A percentile compares a stretch with the other conserved stretches of the same genome.
These are phyloP conservation scores for Mayetiola destructor DNA, from an alignment of 2,888 invertebrate species.

Conservation along the genomic window DNA sequence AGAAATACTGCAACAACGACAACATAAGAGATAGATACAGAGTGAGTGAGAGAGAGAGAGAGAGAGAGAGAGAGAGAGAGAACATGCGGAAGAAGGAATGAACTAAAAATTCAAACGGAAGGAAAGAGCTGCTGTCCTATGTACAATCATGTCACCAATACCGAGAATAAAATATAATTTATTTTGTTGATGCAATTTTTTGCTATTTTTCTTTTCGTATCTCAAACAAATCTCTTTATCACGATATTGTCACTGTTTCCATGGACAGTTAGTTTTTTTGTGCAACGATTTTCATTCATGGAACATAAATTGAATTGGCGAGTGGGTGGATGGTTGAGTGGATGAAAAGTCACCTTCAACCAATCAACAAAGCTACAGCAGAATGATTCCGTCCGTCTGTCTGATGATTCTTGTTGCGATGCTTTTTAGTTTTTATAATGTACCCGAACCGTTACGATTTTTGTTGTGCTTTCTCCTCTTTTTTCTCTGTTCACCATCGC, in stretches of 20 bases:
- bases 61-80: background rate
- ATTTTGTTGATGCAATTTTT: background rate
- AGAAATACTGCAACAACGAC: too few species aligned
- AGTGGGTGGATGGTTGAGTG: slow-evolving; percentile 10
- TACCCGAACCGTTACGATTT: too few species aligned
- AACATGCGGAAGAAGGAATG: slow-evolving; percentile 3
- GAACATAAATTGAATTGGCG: background rate
- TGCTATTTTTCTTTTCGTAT: too few species aligned
- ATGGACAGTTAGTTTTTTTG: background rate
- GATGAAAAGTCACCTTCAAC: slow-evolving; percentile 7
- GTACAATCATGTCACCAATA: slow-evolving; percentile 5
- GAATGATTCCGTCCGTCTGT: background rate
- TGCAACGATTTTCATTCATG: too few species aligned
- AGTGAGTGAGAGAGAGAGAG: background rate
- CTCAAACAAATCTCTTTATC: too few species aligned
- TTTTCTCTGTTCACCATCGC: too few species aligned
- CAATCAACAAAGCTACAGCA: too few species aligned
- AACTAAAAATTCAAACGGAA: too few species aligned
- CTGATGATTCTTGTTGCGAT: slow-evolving; percentile 4
- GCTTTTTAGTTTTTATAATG: too few species aligned
- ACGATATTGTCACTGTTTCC: background rate
- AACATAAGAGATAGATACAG: too few species aligned
- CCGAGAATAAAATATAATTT: slow-evolving; percentile 12
- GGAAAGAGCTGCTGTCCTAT: background rate
- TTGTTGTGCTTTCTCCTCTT: too few species aligned